These are phyloP conservation scores for Cyrtonyx montezumae DNA, from an alignment of 2,113 vertebrate genomes.

Conservation along the genomic window DNA sequence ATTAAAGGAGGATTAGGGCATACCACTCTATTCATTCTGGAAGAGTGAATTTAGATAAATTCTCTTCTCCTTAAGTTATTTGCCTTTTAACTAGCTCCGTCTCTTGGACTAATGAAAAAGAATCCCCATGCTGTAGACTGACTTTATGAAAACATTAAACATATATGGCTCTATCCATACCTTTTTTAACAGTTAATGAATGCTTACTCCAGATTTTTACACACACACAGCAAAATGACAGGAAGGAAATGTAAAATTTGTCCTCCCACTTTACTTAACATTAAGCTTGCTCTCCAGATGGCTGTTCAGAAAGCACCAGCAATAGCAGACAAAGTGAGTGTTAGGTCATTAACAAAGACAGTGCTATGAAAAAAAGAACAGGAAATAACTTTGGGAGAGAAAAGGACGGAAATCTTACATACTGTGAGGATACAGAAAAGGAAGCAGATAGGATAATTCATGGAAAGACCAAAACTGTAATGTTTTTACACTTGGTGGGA, in stretches of 20 bases:
- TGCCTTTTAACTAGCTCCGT: neutral
- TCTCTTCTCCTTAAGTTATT: neutral
- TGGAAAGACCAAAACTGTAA: neutral
- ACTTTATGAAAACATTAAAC: neutral
- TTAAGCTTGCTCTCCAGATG: constrained; percentile 1
- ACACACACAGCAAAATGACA: neutral
- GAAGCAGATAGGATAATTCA: constrained; percentile 29
- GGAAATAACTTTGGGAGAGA: neutral
- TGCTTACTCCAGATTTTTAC: constrained; percentile 24
- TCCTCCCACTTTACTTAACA: neutral
- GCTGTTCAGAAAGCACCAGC: constrained; percentile 22
- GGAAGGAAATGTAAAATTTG: constrained; percentile 32
- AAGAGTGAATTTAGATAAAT: neutral
- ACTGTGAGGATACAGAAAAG: neutral
- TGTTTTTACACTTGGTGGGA: neutral
- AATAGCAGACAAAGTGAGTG: neutral
- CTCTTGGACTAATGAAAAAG: neutral
- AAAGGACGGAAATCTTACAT: constrained; percentile 17
- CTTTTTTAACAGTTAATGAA: neutral
- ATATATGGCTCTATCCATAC: neutral
- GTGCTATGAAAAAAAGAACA: neutral
- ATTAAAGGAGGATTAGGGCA: neutral
- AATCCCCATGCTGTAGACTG: neutral
- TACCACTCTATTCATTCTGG: neutral
- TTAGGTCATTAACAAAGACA: constrained; percentile 21